These are phyloP conservation scores for Sebastes fasciatus DNA, from an alignment of 2,113 vertebrate genomes.

Conservation along the genomic window DNA sequence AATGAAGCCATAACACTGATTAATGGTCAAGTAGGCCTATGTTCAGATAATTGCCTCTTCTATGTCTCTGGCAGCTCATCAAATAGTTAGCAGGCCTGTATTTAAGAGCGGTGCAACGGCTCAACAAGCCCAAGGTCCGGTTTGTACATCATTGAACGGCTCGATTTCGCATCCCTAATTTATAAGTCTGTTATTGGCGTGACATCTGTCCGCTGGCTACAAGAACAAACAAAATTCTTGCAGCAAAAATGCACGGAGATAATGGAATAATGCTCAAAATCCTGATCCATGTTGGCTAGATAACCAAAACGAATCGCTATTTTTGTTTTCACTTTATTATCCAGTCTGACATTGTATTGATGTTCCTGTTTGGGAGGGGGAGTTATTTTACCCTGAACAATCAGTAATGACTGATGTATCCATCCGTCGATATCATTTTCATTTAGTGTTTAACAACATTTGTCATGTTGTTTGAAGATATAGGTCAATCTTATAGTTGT, in stretches of 20 bases:
- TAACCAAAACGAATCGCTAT: background rate
- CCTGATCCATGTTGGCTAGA: background rate
- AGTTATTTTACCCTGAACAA: background rate
- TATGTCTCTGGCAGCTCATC: too few relatives aligned
- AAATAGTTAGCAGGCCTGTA: too few relatives aligned
- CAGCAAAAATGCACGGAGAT: background rate
- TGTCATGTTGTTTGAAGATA: background rate
- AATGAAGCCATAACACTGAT: too few relatives aligned
- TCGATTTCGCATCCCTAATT: background rate
- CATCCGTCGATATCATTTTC: background rate
- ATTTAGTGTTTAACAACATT: too few relatives aligned
- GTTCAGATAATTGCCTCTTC: too few relatives aligned
- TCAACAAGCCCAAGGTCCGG: too few relatives aligned
- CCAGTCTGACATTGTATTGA: background rate
- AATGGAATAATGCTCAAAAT: background rate
- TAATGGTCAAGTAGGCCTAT: too few relatives aligned
- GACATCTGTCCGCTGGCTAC: background rate
- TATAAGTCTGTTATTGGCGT: background rate
- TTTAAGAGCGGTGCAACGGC: too few relatives aligned
- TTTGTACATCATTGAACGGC: too few relatives aligned
- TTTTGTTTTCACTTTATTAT: background rate
- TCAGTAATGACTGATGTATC: background rate
- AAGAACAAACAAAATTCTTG: too few relatives aligned
- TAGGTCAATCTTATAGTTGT: too few relatives aligned
- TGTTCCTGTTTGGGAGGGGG: background rate